Conservation (phyloP, 2,797 vertebrate genomes). For the Lepus townsendii region DNA sequence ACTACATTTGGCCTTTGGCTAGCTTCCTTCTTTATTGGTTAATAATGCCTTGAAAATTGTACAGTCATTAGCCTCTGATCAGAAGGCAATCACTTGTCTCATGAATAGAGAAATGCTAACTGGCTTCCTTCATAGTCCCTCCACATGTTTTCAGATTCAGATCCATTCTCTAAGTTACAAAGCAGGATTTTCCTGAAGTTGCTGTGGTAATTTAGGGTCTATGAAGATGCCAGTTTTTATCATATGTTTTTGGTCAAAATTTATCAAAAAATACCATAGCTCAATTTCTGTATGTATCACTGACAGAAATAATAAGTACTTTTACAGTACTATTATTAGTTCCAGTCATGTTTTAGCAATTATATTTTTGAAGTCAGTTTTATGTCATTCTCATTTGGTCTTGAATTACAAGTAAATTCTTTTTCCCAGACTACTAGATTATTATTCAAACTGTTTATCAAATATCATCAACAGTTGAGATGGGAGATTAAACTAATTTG, state of each 20-base stretch:
- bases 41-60: constrained; percentile 29
- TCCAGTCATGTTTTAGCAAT: constrained; percentile 16
- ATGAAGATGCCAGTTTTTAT: not conserved
- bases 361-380: constrained; percentile 40
- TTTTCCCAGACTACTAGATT: not conserved
- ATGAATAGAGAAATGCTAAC: not conserved
- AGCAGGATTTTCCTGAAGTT: not conserved
- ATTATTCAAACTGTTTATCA: constrained; percentile 65
- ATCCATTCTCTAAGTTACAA: not conserved
- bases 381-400: constrained; percentile 7
- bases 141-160: not conserved
- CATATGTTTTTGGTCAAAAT: not conserved
- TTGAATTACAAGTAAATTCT: constrained; percentile 57
- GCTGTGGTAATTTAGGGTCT: not conserved
- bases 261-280: not conserved
- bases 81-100: constrained; percentile 29
- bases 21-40: not conserved
- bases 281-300: not conserved
- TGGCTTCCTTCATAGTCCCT: not conserved
- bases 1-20: not conserved
- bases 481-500: constrained; percentile 44
- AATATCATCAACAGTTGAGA: not conserved
- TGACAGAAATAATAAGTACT: constrained; percentile 20
- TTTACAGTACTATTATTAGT: not conserved
- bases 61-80: not conserved